Percentiles rank a stretch among this genome's conserved stretches.
These are phyloP conservation scores for Falco concolor DNA, from an alignment of 2,797 vertebrate genomes.

Conservation along the genomic window DNA sequence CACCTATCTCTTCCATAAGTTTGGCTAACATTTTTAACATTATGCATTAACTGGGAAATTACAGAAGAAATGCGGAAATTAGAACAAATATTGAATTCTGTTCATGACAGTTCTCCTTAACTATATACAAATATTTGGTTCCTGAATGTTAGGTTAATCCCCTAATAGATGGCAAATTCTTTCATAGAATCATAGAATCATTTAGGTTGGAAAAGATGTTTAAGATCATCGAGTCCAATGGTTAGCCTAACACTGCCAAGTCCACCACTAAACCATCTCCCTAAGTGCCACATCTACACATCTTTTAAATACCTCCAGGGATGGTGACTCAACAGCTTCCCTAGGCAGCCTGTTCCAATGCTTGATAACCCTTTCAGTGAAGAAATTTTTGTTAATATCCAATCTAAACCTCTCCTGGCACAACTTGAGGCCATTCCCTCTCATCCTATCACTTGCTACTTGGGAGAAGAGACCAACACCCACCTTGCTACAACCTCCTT, in stretches of 20 bases:
- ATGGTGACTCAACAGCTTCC: neutral
- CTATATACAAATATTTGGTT: neutral
- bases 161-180: neutral
- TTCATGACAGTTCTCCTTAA: neutral
- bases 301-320: neutral
- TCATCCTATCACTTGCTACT: neutral
- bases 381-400: neutral
- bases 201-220: neutral
- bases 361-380: neutral
- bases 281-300: rapidly evolving
- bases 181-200: neutral
- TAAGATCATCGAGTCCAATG: neutral
- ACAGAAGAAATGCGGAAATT: neutral
- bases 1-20: neutral
- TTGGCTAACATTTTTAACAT: neutral
- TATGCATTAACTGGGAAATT: neutral
- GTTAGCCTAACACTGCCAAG: neutral
- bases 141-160: neutral
- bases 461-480: neutral
- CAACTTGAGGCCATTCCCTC: neutral
- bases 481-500: neutral
- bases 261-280: no score
- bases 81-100: neutral
- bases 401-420: neutral
- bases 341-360: neutral